These are phyloP conservation scores for Melangyna quadrimaculata DNA, from an alignment of 2,888 invertebrate genomes.

Conservation along the genomic window DNA sequence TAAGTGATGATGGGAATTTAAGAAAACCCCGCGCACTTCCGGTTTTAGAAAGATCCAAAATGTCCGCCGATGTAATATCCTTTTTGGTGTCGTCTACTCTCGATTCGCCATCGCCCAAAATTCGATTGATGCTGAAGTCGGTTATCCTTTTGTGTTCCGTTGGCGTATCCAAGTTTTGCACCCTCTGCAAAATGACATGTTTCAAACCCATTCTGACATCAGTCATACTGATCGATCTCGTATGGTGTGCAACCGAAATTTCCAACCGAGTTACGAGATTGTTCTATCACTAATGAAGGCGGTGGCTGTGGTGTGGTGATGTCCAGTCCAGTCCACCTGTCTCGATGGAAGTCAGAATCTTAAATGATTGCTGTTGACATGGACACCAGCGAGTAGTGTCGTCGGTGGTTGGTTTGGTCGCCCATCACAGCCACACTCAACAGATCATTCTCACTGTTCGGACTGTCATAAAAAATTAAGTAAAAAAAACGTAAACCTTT, in stretches of 20 bases:
- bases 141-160: slow-evolving; percentile 74
- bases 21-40: slow-evolving; percentile 33
- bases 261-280: slow-evolving; percentile 36
- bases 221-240: slow-evolving; percentile 74
- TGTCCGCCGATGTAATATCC: slow-evolving; percentile 71
- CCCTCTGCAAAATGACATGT: slow-evolving; percentile 79
- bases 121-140: slow-evolving; percentile 80
- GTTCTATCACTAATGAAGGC: slow-evolving; percentile 18
- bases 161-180: slow-evolving; percentile 76
- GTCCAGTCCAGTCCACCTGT: slow-evolving; percentile 73
- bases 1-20: slow-evolving; percentile 10
- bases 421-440: slow-evolving; percentile 68
- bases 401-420: slow-evolving; percentile 75
- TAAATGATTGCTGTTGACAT: slow-evolving; percentile 70
- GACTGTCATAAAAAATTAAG: slow-evolving; percentile 67
- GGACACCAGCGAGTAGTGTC: slow-evolving; percentile 60
- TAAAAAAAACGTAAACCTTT: slow-evolving; percentile 16
- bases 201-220: slow-evolving; percentile 79
- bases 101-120: slow-evolving; percentile 71
- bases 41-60: slow-evolving; percentile 78
- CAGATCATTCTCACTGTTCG: slow-evolving; percentile 67
- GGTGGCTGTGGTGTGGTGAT: slow-evolving; percentile 25
- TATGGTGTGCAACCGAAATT: slow-evolving; percentile 23
- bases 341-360: slow-evolving; percentile 78
- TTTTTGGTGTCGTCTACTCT: slow-evolving; percentile 45